Base-by-base conservation (phyloP, 2,888 invertebrate species). In the Artemia sinica region DNA sequence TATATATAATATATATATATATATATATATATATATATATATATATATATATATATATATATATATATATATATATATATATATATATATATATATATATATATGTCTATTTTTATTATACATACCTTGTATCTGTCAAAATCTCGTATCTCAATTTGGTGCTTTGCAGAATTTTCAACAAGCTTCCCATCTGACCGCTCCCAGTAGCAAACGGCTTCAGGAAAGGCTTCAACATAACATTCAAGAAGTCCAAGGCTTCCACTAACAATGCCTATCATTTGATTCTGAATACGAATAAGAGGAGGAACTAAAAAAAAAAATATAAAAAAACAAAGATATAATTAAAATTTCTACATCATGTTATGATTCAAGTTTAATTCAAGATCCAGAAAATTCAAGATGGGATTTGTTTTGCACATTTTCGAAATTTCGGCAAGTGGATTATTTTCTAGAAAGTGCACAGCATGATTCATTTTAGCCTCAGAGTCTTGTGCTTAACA, bases 171-270 rank as follows among this genome's bases (percentile, higher is more conserved):
- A 77, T 73, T 78, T 76, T 89, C 89, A 9, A 91, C 78, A 10
- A 88, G 82, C 49, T 85, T 81, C 3, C 88, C 89, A 74, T 89
- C 87, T 6, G 82, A 82, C 14, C 84, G 81, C 75, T 91, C 89
- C 93, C 93, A 93, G 74, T 89, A 90, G 68, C 87, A 82, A 0
- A 89, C 84, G 0, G 91, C 86, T 74, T 88, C 87, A 0, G 92
- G 92, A 79, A 86, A 91, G 0, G 91, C 90, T 80, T 93, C 91
- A 48, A 91, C 85, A 78, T 65, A 65, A 67, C 73, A 73, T 76
- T 89, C 88, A 63, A 91, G 79, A 63, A 83, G 82, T 1, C 85
- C 88, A 2, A 83, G 84, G 65, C 82, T 82, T 72, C 86, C 86
- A 74, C 85, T 85, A 65, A 83, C 81, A 0, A 85, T 86, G 67